Base-by-base conservation (phyloP, 2,113 vertebrate species). In the Lasiurus borealis region DNA sequence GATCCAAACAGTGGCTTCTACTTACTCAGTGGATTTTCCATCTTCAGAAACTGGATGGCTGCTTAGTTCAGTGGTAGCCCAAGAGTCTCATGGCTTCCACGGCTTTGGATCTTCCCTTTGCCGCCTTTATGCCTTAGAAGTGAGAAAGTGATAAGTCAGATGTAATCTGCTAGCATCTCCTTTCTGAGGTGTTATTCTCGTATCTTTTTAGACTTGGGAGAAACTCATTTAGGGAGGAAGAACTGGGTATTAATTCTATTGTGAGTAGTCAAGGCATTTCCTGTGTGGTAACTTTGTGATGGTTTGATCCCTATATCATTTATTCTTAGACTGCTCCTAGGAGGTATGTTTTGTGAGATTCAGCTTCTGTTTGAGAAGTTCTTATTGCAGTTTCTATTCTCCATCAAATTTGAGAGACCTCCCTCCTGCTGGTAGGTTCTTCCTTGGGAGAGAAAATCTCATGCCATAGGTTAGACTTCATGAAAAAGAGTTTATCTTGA, bases 1-100 rank as follows among this genome's bases (percentile, higher is more conserved):
- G 72, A 87, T 40, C 76, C 83, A 90, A 78, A 62, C 68, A 85
- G n/a, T 0, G 68, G 40, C 87, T 94, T 73, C 88, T 92, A 48
- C 71, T n/a, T 90, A 78, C 52, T 95, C 86, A 57, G 7, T 96
- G 95, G 88, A 50, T 75, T 95, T 93, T 78, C 82, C 31, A 31
- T 72, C 48, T 69, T 90, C 73, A 73, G 19, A 78, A 81, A 54
- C 52, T 34, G 72, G 91, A 91, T 59, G 80, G 92, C 90, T 92
- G 93, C 90, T 90, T 93, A 90, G 91, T 64, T 82, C 81, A 85
- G 69, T 64, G 78, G 71, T 54, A 69, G 77, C 21, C 18, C 46
- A 54, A 29, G 44, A 78, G n/a, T 34, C 75, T 54, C 21, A 2
- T 11, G 80, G 52, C 36, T 72, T 59, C 9, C n/a, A 3, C 10